These are phyloP conservation scores for Bovichtus diacanthus DNA, from an alignment of 2,797 vertebrate genomes.

Conservation along the genomic window DNA sequence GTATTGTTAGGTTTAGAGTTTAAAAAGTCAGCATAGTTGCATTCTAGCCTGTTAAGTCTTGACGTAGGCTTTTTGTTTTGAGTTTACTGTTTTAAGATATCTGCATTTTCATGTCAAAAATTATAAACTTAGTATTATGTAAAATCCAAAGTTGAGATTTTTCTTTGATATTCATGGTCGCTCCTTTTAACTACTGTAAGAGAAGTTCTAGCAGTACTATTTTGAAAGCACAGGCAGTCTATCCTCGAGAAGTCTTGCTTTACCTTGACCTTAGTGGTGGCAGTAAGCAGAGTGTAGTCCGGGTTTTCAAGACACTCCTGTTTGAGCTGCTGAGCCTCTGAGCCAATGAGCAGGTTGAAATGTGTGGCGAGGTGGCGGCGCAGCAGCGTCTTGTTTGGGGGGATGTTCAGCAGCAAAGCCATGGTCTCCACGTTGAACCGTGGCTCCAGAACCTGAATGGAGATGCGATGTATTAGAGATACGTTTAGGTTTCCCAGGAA, in stretches of 20 bases:
- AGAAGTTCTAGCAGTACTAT: background rate
- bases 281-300: conserved; percentile 93
- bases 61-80: background rate
- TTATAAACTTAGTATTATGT: background rate
- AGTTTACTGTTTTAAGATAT: background rate
- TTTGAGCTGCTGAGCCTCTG: conserved; percentile 94
- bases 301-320: conserved; percentile 94
- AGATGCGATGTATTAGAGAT: background rate
- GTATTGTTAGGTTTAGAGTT: background rate
- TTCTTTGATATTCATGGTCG: background rate
- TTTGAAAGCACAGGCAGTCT: rapidly evolving
- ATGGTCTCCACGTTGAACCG: conserved; percentile 98
- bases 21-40: background rate
- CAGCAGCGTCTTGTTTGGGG: conserved; percentile 96
- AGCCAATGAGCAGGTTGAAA: conserved; percentile 94
- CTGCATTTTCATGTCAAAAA: background rate
- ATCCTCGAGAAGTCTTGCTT: background rate
- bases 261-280: conserved; percentile 98
- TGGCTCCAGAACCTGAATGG: conserved; percentile 93
- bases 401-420: conserved; percentile 97
- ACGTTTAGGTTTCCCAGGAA: background rate
- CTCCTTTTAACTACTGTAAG: background rate
- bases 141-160: background rate
- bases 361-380: conserved; percentile 96
- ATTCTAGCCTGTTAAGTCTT: background rate